These are phyloP conservation scores for Phoenicopterus ruber DNA, from an alignment of 2,113 vertebrate species.

Conservation along the genomic window DNA sequence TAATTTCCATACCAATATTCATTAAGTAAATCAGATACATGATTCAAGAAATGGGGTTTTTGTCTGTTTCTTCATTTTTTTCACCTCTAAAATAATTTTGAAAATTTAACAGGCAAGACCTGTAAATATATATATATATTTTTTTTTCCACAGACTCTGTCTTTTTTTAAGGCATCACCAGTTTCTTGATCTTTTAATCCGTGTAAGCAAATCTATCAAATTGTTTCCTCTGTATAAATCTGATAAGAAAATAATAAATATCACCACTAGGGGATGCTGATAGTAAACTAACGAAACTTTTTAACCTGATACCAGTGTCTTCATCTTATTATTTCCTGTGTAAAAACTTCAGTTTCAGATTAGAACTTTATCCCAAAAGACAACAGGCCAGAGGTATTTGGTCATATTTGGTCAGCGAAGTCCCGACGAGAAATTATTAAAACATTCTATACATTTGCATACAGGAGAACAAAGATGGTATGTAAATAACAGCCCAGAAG, in stretches of 20 bases:
- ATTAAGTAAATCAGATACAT: neutral
- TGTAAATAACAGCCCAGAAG: neutral
- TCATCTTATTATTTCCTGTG: neutral
- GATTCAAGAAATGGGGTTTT: rapidly evolving
- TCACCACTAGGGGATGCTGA: conserved; percentile 65
- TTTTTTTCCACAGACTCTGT: neutral
- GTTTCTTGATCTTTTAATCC: neutral
- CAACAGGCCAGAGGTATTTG: neutral
- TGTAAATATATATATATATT: neutral
- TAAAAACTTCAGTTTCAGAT: neutral
- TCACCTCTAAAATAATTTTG: neutral
- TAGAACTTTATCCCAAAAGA: neutral
- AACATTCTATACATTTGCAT: neutral
- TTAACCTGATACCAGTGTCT: rapidly evolving
- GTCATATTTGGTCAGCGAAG: neutral
- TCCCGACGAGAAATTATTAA: neutral
- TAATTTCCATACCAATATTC: neutral
- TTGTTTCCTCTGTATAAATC: neutral
- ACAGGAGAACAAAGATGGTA: neutral
- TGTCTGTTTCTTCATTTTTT: neutral
- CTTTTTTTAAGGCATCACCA: neutral
- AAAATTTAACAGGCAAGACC: neutral
- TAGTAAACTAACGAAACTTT: conserved; percentile 22
- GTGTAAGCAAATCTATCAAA: neutral
- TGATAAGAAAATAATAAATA: neutral